phyloP scores from a whole-genome alignment of 2,888 invertebrate genomes.

The Parnassius glacialis region DNA sequence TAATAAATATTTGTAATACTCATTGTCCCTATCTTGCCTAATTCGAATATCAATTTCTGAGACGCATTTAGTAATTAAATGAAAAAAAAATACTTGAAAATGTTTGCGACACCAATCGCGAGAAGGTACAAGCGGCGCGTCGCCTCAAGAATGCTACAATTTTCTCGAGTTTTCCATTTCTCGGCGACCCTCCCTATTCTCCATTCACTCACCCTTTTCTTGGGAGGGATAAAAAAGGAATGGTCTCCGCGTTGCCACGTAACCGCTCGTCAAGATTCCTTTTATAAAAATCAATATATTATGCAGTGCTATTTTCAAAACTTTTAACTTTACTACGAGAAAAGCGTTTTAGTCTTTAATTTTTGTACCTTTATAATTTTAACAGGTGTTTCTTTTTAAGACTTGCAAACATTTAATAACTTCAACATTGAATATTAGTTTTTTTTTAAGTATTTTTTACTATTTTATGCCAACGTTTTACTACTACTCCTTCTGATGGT shows the following conservation, averaged over 20 bases:
- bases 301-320: too few relatives aligned
- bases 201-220: slow-evolving; percentile 29
- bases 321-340: too few relatives aligned
- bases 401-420: too few relatives aligned
- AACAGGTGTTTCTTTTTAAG: too few relatives aligned
- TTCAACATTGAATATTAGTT: too few relatives aligned
- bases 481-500: too few relatives aligned
- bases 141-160: slow-evolving; percentile 82
- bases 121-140: slow-evolving; percentile 79
- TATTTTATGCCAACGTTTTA: too few relatives aligned
- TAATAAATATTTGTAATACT: too few relatives aligned
- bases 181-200: slow-evolving; percentile 58
- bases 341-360: not conserved
- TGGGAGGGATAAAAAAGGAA: slow-evolving; percentile 62
- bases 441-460: too few relatives aligned
- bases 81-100: slow-evolving; percentile 31
- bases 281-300: too few relatives aligned
- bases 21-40: too few relatives aligned
- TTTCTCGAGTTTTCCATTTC: slow-evolving; percentile 82
- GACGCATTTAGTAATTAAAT: not conserved
- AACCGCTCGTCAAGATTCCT: slow-evolving; percentile 45
- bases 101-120: slow-evolving; percentile 51
- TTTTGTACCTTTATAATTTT: not conserved
- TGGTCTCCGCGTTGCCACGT: slow-evolving; percentile 68
- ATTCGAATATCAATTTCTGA: too few relatives aligned